Percentiles rank a stretch among this genome's conserved stretches.
Evolutionary conservation across 1,140 invertebrate species (phyloP).

Genomic region (Polypedilum pembai): DNA sequence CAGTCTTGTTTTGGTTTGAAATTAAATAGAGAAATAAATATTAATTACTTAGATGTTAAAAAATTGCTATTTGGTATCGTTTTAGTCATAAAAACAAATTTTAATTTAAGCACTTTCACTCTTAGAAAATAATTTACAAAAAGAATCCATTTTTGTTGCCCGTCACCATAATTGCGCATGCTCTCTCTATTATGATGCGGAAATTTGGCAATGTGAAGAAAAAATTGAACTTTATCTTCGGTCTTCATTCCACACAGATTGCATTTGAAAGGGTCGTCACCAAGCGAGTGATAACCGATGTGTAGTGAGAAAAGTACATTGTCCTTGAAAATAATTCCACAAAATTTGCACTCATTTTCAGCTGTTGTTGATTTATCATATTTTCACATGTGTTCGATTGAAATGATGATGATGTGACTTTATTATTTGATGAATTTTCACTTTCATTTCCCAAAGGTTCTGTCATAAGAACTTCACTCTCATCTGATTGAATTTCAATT

Average conservation of each 20-base stretch:
- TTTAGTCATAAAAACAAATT: no score
- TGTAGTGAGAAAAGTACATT: conserved; percentile 88
- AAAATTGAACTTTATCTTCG: conserved; percentile 78
- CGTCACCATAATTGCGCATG: no score
- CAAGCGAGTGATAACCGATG: conserved; percentile 85
- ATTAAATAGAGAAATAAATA: no score
- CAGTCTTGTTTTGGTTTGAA: no score
- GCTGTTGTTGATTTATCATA: conserved; percentile 25
- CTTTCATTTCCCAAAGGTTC: conserved; percentile 33
- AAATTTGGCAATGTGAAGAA: conserved; percentile 78
- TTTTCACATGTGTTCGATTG: conserved; percentile 24
- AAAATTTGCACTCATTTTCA: conserved; percentile 63
- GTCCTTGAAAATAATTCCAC: conserved; percentile 85
- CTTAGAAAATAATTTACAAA: no score
- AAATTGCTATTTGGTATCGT: no score
- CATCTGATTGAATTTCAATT: conserved; percentile 15
- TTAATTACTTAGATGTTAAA: no score
- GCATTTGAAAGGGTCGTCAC: conserved; percentile 84
- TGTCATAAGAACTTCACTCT: background rate
- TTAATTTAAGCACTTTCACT: no score
- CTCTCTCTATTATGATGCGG: conserved; percentile 57
- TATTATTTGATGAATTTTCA: conserved; percentile 32
- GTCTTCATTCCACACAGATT: conserved; percentile 85
- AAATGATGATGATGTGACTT: background rate
- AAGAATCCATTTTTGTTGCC: no score